A percentile compares a stretch with the other conserved stretches of the same genome.
These are phyloP conservation scores for Hedya salicella DNA, from an alignment of 2,888 invertebrate species.

Conservation along the genomic window DNA sequence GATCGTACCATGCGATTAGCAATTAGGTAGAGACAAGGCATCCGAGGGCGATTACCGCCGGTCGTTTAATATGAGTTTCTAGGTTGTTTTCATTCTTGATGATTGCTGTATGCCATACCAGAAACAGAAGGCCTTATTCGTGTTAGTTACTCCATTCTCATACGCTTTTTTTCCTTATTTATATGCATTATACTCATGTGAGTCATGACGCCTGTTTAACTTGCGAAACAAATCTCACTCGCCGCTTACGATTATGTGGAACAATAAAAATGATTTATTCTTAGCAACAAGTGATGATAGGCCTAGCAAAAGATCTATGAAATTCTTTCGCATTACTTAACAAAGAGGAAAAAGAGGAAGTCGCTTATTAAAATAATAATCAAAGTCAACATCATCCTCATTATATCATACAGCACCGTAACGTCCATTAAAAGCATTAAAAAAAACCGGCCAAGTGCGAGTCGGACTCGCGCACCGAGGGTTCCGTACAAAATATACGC, in stretches of 20 bases:
- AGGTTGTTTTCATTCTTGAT: slow-evolving; percentile 36
- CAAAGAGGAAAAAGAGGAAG: slow-evolving; percentile 21
- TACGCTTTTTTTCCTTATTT: not conserved
- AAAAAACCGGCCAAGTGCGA: too few species aligned
- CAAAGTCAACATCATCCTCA: slow-evolving; percentile 23
- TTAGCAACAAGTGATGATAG: not conserved
- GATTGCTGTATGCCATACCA: slow-evolving; percentile 17
- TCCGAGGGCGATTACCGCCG: slow-evolving; percentile 30
- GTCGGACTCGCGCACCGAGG: too few species aligned
- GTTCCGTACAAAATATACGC: too few species aligned
- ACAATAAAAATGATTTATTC: slow-evolving; percentile 15
- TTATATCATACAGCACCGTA: slow-evolving; percentile 30
- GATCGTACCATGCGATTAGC: slow-evolving; percentile 42
- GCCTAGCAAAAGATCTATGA: slow-evolving; percentile 2
- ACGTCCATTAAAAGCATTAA: not conserved
- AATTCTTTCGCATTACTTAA: not conserved
- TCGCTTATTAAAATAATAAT: slow-evolving; percentile 25
- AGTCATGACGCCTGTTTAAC: slow-evolving; percentile 21
- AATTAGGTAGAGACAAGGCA: slow-evolving; percentile 40
- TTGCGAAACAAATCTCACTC: slow-evolving; percentile 25
- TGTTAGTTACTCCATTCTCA: not conserved
- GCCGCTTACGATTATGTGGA: slow-evolving; percentile 3
- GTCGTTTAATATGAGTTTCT: slow-evolving; percentile 40
- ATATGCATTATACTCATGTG: not conserved
- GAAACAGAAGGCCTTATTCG: not conserved